Percentiles rank a stretch among this genome's conserved stretches.
Conservation (phyloP, 1,140 invertebrate genomes). For the Venustaconcha ellipsiformis region DNA sequence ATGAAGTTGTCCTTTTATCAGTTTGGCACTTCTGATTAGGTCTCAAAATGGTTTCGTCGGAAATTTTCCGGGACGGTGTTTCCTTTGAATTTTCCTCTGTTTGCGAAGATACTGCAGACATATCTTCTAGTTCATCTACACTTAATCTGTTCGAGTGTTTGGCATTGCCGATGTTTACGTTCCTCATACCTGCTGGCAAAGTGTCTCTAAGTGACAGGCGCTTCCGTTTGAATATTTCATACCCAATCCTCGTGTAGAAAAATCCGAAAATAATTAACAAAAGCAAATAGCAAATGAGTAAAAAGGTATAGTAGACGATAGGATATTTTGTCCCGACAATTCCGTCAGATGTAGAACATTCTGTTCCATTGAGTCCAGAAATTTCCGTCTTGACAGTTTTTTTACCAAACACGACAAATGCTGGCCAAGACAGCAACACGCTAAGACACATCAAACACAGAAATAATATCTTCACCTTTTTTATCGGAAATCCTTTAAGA, state of each 20-base stretch:
- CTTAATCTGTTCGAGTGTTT: neutral
- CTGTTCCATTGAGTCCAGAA: constrained; percentile 31
- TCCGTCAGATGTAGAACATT: constrained; percentile 43
- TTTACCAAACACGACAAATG: constrained; percentile 42
- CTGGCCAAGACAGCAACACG: constrained; percentile 35
- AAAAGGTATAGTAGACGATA: constrained; percentile 41
- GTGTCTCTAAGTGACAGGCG: constrained; percentile 31
- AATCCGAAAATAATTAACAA: constrained; percentile 35
- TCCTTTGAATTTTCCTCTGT: constrained; percentile 23
- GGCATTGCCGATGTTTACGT: too few species aligned
- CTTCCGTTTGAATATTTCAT: constrained; percentile 40
- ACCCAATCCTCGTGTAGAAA: constrained; percentile 43
- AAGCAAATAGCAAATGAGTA: constrained; percentile 39
- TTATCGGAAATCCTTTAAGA: constrained; percentile 40
- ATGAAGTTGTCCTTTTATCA: neutral
- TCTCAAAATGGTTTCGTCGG: too few species aligned
- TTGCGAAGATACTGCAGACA: constrained; percentile 11
- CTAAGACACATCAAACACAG: constrained; percentile 26
- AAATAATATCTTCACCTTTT: constrained; percentile 38
- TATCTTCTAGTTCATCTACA: constrained; percentile 14
- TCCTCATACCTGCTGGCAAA: constrained; percentile 4
- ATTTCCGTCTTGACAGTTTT: constrained; percentile 30
- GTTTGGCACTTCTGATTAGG: constrained; percentile 7
- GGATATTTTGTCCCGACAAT: constrained; percentile 31
- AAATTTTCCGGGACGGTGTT: constrained; percentile 9